phyloP scores from a whole-genome alignment of 92 coral and sea anemone species.

The Epizoanthus rinbou region DNA sequence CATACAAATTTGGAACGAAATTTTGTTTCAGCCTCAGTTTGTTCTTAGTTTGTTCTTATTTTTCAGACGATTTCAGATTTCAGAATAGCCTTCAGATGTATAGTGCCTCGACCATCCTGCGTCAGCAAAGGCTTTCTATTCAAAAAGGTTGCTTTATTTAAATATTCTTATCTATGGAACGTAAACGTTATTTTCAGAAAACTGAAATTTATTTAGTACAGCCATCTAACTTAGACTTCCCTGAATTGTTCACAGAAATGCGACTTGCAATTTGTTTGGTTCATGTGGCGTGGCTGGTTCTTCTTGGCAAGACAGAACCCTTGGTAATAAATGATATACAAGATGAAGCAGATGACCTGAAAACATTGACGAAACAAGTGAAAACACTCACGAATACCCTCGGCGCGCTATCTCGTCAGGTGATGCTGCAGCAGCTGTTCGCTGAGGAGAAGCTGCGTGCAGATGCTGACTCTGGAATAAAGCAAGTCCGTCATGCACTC shows the following conservation, averaged over 20 bases:
- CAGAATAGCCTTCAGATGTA: too few species aligned
- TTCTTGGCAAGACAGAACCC: neutral
- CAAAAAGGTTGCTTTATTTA: neutral
- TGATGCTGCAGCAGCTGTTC: constrained; percentile 77
- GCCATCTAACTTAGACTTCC: too few species aligned
- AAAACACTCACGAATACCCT: constrained; percentile 38
- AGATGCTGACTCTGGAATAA: constrained; percentile 83
- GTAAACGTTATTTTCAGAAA: neutral
- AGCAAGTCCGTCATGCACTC: constrained; percentile 63
- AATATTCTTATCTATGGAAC: neutral
- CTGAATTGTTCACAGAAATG: neutral
- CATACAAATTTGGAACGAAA: too few species aligned
- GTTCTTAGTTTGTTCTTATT: too few species aligned
- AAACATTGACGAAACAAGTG: constrained; percentile 23
- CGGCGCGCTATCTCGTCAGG: constrained; percentile 72
- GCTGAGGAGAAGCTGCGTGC: constrained; percentile 79
- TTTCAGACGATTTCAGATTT: too few species aligned
- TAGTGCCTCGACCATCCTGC: too few species aligned
- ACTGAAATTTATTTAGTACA: too few species aligned
- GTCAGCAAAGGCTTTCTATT: too few species aligned
- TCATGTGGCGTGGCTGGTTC: neutral
- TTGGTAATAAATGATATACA: neutral
- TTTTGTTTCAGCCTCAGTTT: too few species aligned
- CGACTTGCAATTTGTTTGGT: neutral
- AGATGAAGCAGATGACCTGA: neutral